Evolutionary conservation across 2,888 invertebrate species (phyloP), one percentile per base, ranked within the genome.

Genomic region (Orchesella flavescens): DNA sequence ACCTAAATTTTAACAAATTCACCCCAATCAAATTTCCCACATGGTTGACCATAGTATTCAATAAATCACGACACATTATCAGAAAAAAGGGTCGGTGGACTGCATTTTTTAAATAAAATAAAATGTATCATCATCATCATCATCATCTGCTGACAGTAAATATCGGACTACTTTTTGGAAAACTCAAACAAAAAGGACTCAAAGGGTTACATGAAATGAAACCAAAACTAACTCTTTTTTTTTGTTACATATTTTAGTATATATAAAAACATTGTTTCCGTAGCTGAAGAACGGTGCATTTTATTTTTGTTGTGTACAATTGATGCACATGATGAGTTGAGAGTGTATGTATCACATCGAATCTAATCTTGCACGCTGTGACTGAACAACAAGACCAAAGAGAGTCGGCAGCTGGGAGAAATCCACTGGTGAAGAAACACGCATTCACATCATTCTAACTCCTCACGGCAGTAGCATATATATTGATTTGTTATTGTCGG

Each of bases 31-130:
- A n/a, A 74, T 80, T 80, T 80, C 49, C 53, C 66, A 59, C 74
- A 73, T 74, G 79, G 53, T 19, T 61, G 19, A 19, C 23, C 21
- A 53, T 77, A 66, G 73, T n/a, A 34, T 7, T 59, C 80, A 74
- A 80, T 80, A 73, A 59, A 80, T 66, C 74, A 74, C 68, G 59
- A 23, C 17, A 63, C 46, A 53, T 72, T 63, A 24, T 75, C 49
- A 63, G 19, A 7, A 46, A 10, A 59, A 49, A 49, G 44, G 63
- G 19, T 59, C 10, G 13, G 13, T 10, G 46, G 46, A 13, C 13
- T 46, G 13, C 46, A 46, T 46, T 46, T 46, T 46, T n/a, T n/a
- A n/a, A n/a, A n/a, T n/a, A n/a, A n/a, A n/a, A n/a, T n/a, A n/a
- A n/a, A n/a, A n/a, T n/a, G n/a, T n/a, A n/a, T n/a, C 23, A 15